These are phyloP conservation scores for Bostrychus sinensis DNA, from an alignment of 2,113 vertebrate species.

Conservation along the genomic window DNA sequence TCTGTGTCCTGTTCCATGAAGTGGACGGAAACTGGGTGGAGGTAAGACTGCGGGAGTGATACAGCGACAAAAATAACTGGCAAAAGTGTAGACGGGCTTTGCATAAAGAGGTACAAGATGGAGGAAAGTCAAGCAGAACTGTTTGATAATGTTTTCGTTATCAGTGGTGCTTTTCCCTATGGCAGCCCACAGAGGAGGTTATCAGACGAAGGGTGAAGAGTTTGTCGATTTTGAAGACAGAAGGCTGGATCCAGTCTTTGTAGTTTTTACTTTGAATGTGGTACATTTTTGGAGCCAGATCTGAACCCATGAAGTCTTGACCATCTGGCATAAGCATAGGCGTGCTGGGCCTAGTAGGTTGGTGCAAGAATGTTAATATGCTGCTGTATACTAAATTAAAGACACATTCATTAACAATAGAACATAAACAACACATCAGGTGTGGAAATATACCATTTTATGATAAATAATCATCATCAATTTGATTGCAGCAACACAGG, in stretches of 20 bases:
- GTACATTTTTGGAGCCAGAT: constrained; percentile 33
- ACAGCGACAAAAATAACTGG: not conserved
- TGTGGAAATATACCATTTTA: no score
- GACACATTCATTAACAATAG: not conserved
- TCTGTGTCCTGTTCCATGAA: constrained; percentile 95
- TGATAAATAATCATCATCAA: no score
- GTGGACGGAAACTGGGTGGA: constrained; percentile 91
- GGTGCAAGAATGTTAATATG: constrained; percentile 14
- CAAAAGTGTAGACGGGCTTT: not conserved
- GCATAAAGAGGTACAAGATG: not conserved
- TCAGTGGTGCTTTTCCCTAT: constrained; percentile 7
- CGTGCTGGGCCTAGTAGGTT: constrained; percentile 26
- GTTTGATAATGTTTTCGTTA: constrained; percentile 3
- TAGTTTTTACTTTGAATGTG: constrained; percentile 23
- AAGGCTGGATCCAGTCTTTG: constrained; percentile 12
- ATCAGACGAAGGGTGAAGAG: not conserved
- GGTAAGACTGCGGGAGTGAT: constrained; percentile 77
- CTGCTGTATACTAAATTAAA: constrained; percentile 4
- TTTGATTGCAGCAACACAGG: no score
- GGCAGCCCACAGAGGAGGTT: constrained; percentile 16
- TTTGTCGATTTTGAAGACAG: constrained; percentile 20
- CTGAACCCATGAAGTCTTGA: constrained; percentile 43
- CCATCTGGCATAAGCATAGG: constrained; percentile 47
- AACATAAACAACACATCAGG: no score
- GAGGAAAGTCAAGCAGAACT: constrained; percentile 6